Percentiles rank a stretch among this genome's conserved stretches.
Evolutionary conservation across 2,113 vertebrate species (phyloP).

Genomic region (Anser brachyrhynchus): DNA sequence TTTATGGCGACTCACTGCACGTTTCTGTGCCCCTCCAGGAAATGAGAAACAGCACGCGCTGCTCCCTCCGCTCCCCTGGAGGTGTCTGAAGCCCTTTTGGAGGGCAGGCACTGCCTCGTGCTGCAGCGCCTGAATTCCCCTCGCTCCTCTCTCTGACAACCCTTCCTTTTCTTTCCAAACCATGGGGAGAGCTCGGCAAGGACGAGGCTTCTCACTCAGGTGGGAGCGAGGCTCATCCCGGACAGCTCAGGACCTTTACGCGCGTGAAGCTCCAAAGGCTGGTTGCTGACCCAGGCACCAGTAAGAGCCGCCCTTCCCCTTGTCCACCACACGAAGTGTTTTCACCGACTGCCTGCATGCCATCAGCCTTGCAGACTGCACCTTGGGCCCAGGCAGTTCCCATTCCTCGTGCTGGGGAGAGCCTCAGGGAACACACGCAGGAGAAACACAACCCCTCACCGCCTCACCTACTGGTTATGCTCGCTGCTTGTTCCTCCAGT

Average conservation of each 20-base stretch:
- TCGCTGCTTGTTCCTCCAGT: background rate
- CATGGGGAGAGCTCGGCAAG: background rate
- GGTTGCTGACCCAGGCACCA: background rate
- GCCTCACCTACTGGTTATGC: rapidly evolving
- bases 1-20: rapidly evolving
- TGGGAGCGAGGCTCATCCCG: background rate
- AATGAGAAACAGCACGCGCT: rapidly evolving
- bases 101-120: rapidly evolving
- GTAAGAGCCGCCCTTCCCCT: background rate
- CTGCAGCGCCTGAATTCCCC: background rate
- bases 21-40: background rate
- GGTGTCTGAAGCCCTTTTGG: rapidly evolving
- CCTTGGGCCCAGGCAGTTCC: background rate
- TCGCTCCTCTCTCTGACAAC: background rate
- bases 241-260: background rate
- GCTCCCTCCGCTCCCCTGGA: background rate
- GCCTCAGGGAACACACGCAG: rapidly evolving
- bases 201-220: no score
- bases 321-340: background rate
- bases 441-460: background rate
- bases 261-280: background rate
- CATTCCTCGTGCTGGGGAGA: rapidly evolving
- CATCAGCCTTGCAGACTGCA: background rate
- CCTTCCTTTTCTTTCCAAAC: background rate
- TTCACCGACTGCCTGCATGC: background rate